Conservation (phyloP, 2,888 invertebrate species). For the Cartodere bifasciata region DNA sequence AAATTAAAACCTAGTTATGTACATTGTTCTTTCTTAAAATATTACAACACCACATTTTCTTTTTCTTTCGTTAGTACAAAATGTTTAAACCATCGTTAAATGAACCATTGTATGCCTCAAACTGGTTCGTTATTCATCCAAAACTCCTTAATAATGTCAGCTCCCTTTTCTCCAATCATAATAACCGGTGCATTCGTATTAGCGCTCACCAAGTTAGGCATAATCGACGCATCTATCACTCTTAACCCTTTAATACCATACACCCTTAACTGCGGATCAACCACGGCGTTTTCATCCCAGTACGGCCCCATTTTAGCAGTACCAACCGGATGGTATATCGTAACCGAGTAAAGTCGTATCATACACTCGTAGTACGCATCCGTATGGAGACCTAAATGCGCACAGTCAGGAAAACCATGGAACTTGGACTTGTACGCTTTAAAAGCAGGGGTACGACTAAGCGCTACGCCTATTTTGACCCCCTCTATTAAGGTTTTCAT, state of each 20-base stretch:
- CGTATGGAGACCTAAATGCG: constrained; percentile 49
- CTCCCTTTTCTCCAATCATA: constrained; percentile 83
- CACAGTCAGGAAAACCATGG: constrained; percentile 69
- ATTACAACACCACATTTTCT: too few species aligned
- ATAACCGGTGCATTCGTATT: constrained; percentile 80
- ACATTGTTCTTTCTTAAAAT: too few species aligned
- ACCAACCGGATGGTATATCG: constrained; percentile 72
- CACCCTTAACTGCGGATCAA: constrained; percentile 65
- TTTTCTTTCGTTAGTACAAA: too few species aligned
- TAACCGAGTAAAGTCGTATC: constrained; percentile 69
- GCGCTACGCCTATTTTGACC: constrained; percentile 67
- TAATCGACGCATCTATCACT: constrained; percentile 75
- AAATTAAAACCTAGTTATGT: too few species aligned
- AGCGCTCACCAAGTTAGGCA: constrained; percentile 75
- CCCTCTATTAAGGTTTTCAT: constrained; percentile 71
- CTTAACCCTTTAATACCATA: constrained; percentile 68
- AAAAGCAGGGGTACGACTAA: constrained; percentile 71
- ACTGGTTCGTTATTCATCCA: too few species aligned
- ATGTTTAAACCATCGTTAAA: too few species aligned
- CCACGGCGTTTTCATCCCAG: constrained; percentile 74
- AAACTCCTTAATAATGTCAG: constrained; percentile 75
- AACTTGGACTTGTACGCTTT: constrained; percentile 58
- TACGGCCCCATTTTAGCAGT: constrained; percentile 85
- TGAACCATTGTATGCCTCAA: too few species aligned
- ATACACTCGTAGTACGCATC: constrained; percentile 81